Conservation (phyloP, 2,888 invertebrate species). For the Sarcophaga rosellei region DNA sequence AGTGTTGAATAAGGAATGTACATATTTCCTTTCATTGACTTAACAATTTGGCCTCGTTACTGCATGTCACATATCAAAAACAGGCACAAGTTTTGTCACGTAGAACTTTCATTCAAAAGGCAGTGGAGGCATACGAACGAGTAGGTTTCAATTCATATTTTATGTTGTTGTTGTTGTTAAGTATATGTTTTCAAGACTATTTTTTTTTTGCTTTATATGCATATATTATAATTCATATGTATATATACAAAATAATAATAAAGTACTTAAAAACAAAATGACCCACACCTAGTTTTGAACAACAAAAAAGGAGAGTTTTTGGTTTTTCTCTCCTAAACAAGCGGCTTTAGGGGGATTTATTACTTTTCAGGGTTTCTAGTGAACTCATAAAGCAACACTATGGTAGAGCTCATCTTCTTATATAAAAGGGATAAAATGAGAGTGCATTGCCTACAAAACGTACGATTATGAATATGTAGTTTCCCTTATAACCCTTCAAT, state of each 20-base stretch:
- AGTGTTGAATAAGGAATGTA: no score
- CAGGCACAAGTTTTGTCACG: slow-evolving; percentile 26
- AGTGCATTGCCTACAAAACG: slow-evolving; percentile 40
- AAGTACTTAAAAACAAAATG: slow-evolving; percentile 58
- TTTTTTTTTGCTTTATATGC: background rate
- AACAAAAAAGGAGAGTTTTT: background rate
- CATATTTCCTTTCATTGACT: background rate
- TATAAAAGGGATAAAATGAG: background rate
- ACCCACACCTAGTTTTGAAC: slow-evolving; percentile 63
- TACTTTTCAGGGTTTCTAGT: background rate
- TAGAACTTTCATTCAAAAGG: slow-evolving; percentile 35
- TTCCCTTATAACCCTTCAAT: slow-evolving; percentile 38
- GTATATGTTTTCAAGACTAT: slow-evolving; percentile 48
- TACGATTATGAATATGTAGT: slow-evolving; percentile 61
- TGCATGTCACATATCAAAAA: slow-evolving; percentile 35
- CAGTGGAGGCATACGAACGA: background rate
- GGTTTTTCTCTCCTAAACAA: background rate
- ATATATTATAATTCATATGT: slow-evolving; percentile 1
- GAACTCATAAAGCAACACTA: background rate
- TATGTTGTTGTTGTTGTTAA: slow-evolving; percentile 24
- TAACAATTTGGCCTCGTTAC: slow-evolving; percentile 12
- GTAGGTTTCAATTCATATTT: background rate
- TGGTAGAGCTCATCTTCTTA: background rate
- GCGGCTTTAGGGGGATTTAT: background rate
- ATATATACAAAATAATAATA: slow-evolving; percentile 41